Evolutionary conservation across 2,797 vertebrate genomes (phyloP).

Genomic region (Bradypodion pumilum): DNA sequence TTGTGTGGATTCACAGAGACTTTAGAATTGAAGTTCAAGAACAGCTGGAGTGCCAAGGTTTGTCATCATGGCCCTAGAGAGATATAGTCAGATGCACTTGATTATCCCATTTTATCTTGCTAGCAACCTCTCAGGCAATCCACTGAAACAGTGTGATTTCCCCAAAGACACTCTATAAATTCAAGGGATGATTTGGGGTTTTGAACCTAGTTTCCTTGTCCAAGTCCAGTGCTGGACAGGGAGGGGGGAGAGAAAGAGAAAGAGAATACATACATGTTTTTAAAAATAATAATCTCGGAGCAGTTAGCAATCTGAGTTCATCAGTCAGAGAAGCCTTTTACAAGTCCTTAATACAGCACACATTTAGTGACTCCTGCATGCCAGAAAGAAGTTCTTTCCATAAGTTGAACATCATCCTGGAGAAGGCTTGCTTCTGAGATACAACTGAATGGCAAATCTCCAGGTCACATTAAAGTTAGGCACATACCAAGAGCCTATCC

Average conservation of each 20-base stretch:
- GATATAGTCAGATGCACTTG: too few species aligned
- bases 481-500: too few species aligned
- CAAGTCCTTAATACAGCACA: neutral
- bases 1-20: too few species aligned
- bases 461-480: neutral
- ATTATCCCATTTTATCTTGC: too few species aligned
- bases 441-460: neutral
- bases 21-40: too few species aligned
- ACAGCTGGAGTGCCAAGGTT: too few species aligned
- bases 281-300: too few species aligned
- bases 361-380: neutral
- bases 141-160: neutral
- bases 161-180: neutral
- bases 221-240: neutral
- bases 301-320: too few species aligned
- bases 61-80: too few species aligned
- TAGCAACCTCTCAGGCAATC: neutral
- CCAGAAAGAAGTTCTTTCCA: neutral
- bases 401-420: neutral
- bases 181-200: neutral
- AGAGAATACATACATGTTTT: neutral
- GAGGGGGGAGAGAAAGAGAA: too few species aligned
- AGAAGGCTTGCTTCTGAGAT: neutral
- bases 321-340: neutral
- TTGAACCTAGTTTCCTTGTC: neutral